Conservation (phyloP, 2,113 vertebrate species). For the Leucopsar rothschildi region DNA sequence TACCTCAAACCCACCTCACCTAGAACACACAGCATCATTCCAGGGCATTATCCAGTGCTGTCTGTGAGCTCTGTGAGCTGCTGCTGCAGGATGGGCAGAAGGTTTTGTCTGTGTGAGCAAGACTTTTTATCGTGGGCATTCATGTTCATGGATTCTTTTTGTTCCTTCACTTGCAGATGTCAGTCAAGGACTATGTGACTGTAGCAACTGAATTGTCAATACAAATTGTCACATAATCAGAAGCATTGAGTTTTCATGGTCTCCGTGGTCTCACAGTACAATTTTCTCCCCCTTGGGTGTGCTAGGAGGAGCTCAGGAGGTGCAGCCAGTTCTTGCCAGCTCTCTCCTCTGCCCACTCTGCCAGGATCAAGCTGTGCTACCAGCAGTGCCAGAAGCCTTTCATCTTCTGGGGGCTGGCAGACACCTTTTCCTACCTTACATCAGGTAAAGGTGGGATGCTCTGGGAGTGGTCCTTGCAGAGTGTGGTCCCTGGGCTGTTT, state of each 20-base stretch:
- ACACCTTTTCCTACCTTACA: background rate
- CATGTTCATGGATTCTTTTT: background rate
- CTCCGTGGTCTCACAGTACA: background rate
- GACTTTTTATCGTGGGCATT: background rate
- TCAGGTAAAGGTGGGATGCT: background rate
- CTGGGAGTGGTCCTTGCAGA: background rate
- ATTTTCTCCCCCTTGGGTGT: background rate
- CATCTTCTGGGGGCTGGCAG: accelerated
- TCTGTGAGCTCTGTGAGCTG: background rate
- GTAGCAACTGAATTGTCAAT: background rate
- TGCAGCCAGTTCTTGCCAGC: background rate
- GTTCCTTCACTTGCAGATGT: background rate
- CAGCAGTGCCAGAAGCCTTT: background rate
- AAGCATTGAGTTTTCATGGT: background rate
- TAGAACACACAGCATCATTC: background rate
- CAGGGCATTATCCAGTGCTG: background rate
- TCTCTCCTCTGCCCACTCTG: background rate
- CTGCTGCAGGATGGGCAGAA: background rate
- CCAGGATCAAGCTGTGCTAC: background rate
- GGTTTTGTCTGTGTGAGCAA: background rate
- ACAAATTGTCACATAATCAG: background rate
- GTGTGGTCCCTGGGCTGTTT: accelerated
- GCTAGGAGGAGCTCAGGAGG: background rate
- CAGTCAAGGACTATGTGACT: accelerated
- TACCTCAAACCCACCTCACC: background rate